Conservation (phyloP, 2,113 vertebrate genomes). For the Craseonycteris thonglongyai region DNA sequence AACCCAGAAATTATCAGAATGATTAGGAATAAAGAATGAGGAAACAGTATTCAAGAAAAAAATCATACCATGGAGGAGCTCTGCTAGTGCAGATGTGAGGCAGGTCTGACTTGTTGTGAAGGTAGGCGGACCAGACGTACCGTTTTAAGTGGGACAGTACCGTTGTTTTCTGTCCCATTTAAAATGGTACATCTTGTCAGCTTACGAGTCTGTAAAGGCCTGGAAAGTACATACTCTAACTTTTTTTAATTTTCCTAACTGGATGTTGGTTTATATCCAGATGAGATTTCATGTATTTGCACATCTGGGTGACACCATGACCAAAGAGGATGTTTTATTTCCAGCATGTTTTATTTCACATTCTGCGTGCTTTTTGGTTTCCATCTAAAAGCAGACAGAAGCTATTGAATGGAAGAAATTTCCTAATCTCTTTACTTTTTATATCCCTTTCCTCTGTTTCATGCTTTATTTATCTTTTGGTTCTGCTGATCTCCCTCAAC, state of each 20-base stretch:
- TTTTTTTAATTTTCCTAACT: background rate
- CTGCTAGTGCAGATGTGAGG: background rate
- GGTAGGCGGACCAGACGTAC: too few relatives aligned
- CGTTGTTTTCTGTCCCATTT: too few relatives aligned
- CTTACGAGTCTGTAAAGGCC: too few relatives aligned
- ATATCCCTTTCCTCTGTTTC: background rate
- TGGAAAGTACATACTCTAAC: too few relatives aligned
- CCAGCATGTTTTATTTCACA: background rate
- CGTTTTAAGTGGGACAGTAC: too few relatives aligned
- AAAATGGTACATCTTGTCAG: too few relatives aligned
- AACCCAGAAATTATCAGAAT: background rate
- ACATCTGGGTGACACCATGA: background rate
- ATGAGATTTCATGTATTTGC: background rate
- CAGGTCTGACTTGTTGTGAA: too few relatives aligned
- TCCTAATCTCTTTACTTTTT: background rate
- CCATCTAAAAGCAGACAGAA: background rate
- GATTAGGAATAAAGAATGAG: background rate
- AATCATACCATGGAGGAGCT: background rate
- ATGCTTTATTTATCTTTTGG: background rate
- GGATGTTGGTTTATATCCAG: background rate
- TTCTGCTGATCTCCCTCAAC: background rate
- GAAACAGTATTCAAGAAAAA: background rate
- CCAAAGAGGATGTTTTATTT: background rate
- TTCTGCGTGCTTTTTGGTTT: background rate
- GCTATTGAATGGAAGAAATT: background rate